Conservation (phyloP, 2,797 vertebrate genomes). For the Peromyscus aztecus region DNA sequence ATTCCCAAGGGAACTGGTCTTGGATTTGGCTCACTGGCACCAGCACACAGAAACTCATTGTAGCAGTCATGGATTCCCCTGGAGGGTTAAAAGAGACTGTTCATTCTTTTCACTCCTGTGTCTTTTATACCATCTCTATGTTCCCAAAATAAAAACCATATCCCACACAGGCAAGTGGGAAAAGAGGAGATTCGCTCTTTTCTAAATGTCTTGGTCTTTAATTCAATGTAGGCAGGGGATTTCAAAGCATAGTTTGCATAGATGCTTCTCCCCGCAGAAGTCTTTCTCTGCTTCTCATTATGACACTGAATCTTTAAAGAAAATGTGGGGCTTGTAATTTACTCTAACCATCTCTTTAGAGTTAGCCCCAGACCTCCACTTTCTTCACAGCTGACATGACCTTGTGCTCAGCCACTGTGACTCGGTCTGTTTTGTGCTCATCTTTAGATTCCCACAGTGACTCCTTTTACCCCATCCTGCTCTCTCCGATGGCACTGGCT, state of each 20-base stretch:
- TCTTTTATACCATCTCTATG: background rate
- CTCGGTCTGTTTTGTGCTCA: background rate
- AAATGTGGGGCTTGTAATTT: background rate
- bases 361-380: background rate
- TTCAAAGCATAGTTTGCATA: conserved; percentile 25
- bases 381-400: background rate
- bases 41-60: background rate
- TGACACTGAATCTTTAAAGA: background rate
- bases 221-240: background rate
- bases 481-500: background rate
- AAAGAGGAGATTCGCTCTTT: background rate
- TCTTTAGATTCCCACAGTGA: background rate
- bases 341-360: background rate
- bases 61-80: background rate
- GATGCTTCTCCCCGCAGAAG: background rate
- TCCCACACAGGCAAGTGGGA: background rate
- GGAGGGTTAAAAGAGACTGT: background rate
- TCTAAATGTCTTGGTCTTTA: background rate
- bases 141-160: background rate
- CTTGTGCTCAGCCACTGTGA: rapidly evolving
- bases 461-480: background rate
- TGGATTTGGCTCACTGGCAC: background rate
- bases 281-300: conserved; percentile 23
- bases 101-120: background rate
- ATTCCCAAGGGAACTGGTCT: background rate